Evolutionary conservation across 2,113 vertebrate species (phyloP).

Genomic region (Xiphophorus maculatus): DNA sequence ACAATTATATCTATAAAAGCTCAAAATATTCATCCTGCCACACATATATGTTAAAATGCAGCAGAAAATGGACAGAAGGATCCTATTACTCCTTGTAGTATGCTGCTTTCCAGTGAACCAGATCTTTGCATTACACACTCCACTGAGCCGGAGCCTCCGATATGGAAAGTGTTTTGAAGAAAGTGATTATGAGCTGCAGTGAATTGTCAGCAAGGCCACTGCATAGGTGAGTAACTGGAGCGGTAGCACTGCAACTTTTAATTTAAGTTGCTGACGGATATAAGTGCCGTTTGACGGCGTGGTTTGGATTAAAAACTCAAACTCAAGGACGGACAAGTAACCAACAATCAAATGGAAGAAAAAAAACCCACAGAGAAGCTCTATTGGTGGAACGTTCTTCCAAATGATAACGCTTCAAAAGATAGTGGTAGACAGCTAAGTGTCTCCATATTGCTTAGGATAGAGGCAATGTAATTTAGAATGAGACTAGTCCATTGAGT

Average conservation of each 20-base stretch:
- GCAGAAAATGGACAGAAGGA: conserved; percentile 2
- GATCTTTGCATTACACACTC: conserved; percentile 47
- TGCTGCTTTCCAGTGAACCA: background rate
- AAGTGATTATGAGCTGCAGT: conserved; percentile 38
- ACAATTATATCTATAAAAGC: background rate
- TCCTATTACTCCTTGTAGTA: conserved; percentile 26
- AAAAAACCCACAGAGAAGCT: background rate
- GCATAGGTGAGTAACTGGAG: conserved; percentile 38
- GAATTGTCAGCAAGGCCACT: conserved; percentile 22
- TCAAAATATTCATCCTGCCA: background rate
- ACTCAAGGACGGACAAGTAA: background rate
- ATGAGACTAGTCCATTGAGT: too few species aligned
- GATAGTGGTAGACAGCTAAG: too few species aligned
- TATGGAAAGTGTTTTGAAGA: conserved; percentile 31
- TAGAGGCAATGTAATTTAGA: too few species aligned
- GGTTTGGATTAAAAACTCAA: background rate
- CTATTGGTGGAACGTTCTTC: too few species aligned
- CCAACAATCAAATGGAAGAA: background rate
- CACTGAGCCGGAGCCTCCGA: conserved; percentile 11
- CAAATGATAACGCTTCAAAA: too few species aligned
- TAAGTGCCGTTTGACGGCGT: background rate
- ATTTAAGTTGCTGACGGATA: background rate
- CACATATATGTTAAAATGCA: background rate
- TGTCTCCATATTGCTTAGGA: too few species aligned
- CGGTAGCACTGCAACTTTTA: background rate